Evolutionary conservation across 2,113 vertebrate genomes (phyloP).

Genomic region (Mirza zaza): DNA sequence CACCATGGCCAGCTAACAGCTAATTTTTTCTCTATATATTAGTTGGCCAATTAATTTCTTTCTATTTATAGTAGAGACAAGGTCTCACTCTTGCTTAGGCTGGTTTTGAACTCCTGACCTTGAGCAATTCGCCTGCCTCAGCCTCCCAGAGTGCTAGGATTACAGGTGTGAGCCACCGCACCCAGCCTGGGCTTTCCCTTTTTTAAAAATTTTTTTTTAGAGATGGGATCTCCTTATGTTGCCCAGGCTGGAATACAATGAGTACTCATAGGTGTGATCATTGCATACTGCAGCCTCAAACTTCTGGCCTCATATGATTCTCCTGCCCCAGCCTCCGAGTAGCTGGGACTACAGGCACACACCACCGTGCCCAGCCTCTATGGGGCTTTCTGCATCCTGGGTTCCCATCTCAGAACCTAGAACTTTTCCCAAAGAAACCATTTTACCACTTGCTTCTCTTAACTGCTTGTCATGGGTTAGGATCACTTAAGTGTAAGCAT

Average conservation of each 20-base stretch:
- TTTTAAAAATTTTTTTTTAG: background rate
- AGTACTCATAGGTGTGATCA: background rate
- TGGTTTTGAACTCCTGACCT: too few relatives aligned
- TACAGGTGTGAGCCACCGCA: too few relatives aligned
- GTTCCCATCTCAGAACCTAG: constrained; percentile 14
- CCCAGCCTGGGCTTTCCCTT: background rate
- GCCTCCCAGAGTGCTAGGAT: too few relatives aligned
- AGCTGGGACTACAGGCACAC: background rate
- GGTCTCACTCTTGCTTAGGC: too few relatives aligned
- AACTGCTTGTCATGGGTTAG: background rate
- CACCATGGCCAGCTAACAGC: too few relatives aligned
- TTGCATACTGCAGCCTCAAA: background rate
- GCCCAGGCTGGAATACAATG: background rate
- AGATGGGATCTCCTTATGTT: background rate
- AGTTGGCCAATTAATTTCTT: too few relatives aligned
- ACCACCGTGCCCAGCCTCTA: background rate
- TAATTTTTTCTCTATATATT: too few relatives aligned
- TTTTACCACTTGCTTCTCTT: background rate
- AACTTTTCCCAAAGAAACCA: background rate
- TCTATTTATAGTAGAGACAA: too few relatives aligned
- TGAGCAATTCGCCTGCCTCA: too few relatives aligned
- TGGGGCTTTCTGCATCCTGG: background rate
- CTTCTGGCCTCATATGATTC: background rate
- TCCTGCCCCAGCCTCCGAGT: background rate
- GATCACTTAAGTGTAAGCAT: background rate